Evolutionary conservation across 2,888 invertebrate genomes (phyloP).

Genomic region (Coelinius sp.): DNA sequence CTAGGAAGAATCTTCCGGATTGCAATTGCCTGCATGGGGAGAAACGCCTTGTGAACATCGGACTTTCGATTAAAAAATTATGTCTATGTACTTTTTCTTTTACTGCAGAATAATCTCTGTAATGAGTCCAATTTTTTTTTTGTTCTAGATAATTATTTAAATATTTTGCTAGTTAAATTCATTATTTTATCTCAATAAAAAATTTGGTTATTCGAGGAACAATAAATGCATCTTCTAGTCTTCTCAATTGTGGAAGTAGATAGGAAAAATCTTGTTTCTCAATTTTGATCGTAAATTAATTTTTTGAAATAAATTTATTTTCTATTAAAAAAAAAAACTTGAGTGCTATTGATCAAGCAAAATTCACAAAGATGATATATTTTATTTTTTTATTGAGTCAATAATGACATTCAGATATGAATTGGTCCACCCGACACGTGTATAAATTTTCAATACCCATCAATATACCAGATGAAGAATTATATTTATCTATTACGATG

Average conservation of each 20-base stretch:
- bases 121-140: not conserved
- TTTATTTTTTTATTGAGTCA: constrained; percentile 6
- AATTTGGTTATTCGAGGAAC: too few relatives aligned
- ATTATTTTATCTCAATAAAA: too few relatives aligned
- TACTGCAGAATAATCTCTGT: not conserved
- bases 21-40: constrained; percentile 4
- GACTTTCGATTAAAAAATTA: constrained; percentile 26
- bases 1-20: constrained; percentile 16
- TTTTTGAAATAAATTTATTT: too few relatives aligned
- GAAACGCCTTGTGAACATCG: not conserved
- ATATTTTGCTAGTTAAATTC: too few relatives aligned
- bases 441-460: not conserved
- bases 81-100: not conserved
- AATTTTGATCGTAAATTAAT: too few relatives aligned
- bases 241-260: too few relatives aligned
- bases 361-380: not conserved
- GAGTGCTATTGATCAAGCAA: not conserved
- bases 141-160: too few relatives aligned
- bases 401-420: constrained; percentile 19
- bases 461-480: constrained; percentile 10
- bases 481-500: constrained; percentile 4
- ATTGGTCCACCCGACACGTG: constrained; percentile 17
- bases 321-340: not conserved
- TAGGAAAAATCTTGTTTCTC: too few relatives aligned
- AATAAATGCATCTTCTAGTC: too few relatives aligned